These are phyloP conservation scores for Trypoxylus dichotomus DNA, from an alignment of 1,140 invertebrate species.

Conservation along the genomic window DNA sequence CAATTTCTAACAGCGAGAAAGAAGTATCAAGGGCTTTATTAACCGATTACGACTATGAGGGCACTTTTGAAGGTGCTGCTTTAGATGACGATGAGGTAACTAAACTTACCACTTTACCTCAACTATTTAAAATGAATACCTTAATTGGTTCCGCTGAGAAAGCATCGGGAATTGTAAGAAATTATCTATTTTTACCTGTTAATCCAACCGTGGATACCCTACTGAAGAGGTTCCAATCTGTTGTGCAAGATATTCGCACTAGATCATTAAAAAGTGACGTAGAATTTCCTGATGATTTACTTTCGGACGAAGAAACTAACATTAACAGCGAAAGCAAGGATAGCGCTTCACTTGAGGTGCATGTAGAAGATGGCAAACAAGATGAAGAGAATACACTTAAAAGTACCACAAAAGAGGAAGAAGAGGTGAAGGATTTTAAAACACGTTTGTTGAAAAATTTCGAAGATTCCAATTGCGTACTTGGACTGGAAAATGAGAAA, in stretches of 20 bases:
- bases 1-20: background rate
- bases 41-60: background rate
- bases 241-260: background rate
- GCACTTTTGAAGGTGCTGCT: background rate
- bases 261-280: background rate
- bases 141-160: background rate
- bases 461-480: background rate
- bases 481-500: background rate
- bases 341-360: background rate
- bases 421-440: conserved; percentile 24
- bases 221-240: background rate
- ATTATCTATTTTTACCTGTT: conserved; percentile 5
- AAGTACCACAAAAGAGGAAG: background rate
- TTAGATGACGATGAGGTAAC: background rate
- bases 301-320: background rate
- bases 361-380: background rate
- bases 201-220: background rate
- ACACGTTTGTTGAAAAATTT: background rate
- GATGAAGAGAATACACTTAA: background rate
- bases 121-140: background rate
- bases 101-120: background rate
- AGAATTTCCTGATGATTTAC: background rate
- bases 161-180: background rate
- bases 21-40: too few species aligned
- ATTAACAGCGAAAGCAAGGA: background rate